phyloP scores from a whole-genome alignment of 2,113 vertebrate genomes.

The Hoplias malabaricus region DNA sequence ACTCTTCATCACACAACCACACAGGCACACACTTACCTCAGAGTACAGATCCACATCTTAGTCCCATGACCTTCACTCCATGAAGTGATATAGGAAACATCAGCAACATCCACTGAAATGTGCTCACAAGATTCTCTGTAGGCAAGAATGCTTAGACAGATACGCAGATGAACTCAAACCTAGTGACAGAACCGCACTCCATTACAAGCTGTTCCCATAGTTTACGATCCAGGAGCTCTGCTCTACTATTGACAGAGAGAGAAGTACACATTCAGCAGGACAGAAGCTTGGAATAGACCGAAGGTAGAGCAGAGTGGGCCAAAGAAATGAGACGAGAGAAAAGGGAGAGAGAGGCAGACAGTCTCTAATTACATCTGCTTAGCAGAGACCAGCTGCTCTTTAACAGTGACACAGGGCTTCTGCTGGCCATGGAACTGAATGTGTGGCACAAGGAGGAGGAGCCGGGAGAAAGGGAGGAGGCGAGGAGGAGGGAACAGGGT shows the following conservation, averaged over 20 bases:
- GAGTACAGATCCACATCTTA: slow-evolving; percentile 24
- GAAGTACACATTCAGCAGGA: slow-evolving; percentile 38
- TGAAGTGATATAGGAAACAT: background rate
- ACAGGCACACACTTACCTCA: slow-evolving; percentile 61
- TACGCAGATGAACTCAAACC: background rate
- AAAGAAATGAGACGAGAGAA: slow-evolving; percentile 35
- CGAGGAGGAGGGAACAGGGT: background rate
- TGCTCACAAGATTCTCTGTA: slow-evolving; percentile 47
- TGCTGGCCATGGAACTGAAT: slow-evolving; percentile 23
- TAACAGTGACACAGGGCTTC: slow-evolving; percentile 56
- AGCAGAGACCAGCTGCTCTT: slow-evolving; percentile 61
- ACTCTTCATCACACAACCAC: background rate
- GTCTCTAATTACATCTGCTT: slow-evolving; percentile 64
- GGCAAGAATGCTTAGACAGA: background rate
- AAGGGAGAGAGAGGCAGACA: slow-evolving; percentile 44
- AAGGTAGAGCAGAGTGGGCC: slow-evolving; percentile 18
- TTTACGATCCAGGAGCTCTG: slow-evolving; percentile 58
- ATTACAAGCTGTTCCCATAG: slow-evolving; percentile 56
- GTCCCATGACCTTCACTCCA: slow-evolving; percentile 39
- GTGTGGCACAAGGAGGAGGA: slow-evolving; percentile 27
- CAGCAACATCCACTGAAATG: slow-evolving; percentile 30
- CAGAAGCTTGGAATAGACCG: slow-evolving; percentile 21
- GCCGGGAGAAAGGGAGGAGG: background rate
- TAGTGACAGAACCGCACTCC: slow-evolving; percentile 40
- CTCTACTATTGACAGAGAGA: slow-evolving; percentile 18